phyloP scores from a whole-genome alignment of 2,113 vertebrate genomes.

The Chascanopsetta lugubris region DNA sequence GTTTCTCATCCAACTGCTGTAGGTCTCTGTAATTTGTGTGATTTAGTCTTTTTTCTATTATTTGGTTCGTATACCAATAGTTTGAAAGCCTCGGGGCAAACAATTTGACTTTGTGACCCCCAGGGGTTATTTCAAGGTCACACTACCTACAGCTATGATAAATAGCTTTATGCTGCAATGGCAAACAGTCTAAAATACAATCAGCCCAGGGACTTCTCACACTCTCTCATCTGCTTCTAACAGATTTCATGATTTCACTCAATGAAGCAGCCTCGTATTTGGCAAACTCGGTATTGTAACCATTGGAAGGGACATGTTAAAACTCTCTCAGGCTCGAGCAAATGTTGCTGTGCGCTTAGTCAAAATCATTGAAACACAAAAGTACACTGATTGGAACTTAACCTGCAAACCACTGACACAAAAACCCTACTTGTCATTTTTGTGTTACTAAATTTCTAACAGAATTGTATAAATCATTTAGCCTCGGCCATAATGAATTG shows the following conservation, averaged over 20 bases:
- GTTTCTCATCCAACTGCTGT: no score
- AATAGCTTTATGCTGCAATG: conserved; percentile 30
- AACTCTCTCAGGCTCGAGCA: conserved; percentile 28
- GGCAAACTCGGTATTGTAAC: conserved; percentile 39
- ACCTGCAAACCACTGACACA: conserved; percentile 19
- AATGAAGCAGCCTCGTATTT: conserved; percentile 34
- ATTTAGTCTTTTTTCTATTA: neutral
- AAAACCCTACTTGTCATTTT: conserved; percentile 20
- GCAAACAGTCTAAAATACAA: conserved; percentile 49
- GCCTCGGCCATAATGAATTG: conserved; percentile 12
- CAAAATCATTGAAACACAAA: neutral
- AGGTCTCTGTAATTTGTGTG: neutral
- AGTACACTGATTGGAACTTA: conserved; percentile 1
- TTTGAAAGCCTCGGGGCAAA: neutral
- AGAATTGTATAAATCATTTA: conserved; percentile 16
- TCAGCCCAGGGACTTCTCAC: conserved; percentile 26
- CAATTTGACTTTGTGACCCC: neutral
- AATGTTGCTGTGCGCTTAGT: conserved; percentile 18
- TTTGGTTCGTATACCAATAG: neutral
- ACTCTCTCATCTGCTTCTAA: conserved; percentile 29
- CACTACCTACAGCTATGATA: conserved; percentile 12
- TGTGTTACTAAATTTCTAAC: conserved; percentile 17
- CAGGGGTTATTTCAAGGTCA: conserved; percentile 2
- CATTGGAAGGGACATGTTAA: conserved; percentile 32
- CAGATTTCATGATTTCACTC: conserved; percentile 25